Evolutionary conservation across 2,113 vertebrate species (phyloP).

Genomic region (Lonchura striata): DNA sequence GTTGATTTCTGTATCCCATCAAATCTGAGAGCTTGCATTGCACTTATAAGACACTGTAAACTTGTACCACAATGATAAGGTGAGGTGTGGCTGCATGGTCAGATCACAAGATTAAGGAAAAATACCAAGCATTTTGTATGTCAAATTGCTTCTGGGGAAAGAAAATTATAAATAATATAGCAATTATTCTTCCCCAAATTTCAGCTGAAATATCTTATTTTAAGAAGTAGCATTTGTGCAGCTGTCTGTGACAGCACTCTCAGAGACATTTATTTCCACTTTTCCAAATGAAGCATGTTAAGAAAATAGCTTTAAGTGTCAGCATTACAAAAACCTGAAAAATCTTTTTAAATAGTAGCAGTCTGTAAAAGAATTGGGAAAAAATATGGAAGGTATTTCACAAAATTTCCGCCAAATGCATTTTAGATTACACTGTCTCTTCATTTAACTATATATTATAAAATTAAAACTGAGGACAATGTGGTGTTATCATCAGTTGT

Average conservation of each 20-base stretch:
- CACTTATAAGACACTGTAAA: background rate
- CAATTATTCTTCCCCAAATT: background rate
- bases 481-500: background rate
- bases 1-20: background rate
- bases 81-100: background rate
- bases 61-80: background rate
- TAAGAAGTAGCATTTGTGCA: background rate
- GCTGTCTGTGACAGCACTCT: background rate
- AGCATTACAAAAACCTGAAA: background rate
- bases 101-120: background rate
- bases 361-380: background rate
- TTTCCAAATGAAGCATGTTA: background rate
- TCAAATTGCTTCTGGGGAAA: background rate
- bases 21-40: background rate
- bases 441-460: background rate
- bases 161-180: background rate
- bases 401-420: background rate
- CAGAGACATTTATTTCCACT: background rate
- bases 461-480: background rate
- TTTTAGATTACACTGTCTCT: background rate
- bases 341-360: background rate
- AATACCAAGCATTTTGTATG: background rate
- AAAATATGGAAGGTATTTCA: background rate
- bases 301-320: background rate
- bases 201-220: background rate